Evolutionary conservation across 2,113 vertebrate species (phyloP).

Genomic region (Anguilla japonica): DNA sequence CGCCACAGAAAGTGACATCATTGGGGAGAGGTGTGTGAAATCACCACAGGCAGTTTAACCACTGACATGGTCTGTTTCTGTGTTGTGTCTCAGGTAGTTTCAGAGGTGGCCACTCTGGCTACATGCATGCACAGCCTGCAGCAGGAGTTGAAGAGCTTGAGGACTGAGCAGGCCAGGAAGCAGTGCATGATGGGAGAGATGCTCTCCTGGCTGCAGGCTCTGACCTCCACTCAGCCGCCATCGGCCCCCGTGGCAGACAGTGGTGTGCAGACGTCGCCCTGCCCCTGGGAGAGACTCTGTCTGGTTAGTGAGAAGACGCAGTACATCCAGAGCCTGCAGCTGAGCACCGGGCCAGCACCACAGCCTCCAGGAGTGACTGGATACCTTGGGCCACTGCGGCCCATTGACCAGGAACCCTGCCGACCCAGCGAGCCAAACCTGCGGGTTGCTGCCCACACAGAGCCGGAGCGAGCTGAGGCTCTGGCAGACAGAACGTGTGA

Average conservation of each 20-base stretch:
- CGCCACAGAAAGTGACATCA: no score
- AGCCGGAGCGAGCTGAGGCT: neutral
- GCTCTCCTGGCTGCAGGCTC: conserved; percentile 54
- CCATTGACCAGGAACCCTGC: neutral
- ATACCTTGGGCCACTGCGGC: neutral
- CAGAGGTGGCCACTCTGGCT: conserved; percentile 48
- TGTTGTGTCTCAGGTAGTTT: conserved; percentile 45
- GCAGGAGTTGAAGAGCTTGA: conserved; percentile 53
- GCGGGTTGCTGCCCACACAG: neutral
- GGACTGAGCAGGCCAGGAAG: conserved; percentile 57
- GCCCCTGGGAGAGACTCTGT: conserved; percentile 32
- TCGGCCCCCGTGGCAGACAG: conserved; percentile 47
- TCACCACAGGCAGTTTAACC: no score
- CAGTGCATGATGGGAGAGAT: conserved; percentile 57
- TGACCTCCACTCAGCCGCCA: conserved; percentile 45
- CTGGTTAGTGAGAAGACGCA: conserved; percentile 29
- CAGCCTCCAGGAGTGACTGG: neutral
- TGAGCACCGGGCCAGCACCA: conserved; percentile 4
- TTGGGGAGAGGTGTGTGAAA: no score
- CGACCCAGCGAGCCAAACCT: neutral
- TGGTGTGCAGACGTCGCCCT: conserved; percentile 62
- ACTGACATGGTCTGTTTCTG: no score
- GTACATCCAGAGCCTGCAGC: conserved; percentile 18
- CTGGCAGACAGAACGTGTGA: neutral
- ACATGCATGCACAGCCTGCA: conserved; percentile 55